Evolutionary conservation across 35 echinoderm and acorn worm genomes (phyloP).

Genomic region (Ophioderma brevispina): DNA sequence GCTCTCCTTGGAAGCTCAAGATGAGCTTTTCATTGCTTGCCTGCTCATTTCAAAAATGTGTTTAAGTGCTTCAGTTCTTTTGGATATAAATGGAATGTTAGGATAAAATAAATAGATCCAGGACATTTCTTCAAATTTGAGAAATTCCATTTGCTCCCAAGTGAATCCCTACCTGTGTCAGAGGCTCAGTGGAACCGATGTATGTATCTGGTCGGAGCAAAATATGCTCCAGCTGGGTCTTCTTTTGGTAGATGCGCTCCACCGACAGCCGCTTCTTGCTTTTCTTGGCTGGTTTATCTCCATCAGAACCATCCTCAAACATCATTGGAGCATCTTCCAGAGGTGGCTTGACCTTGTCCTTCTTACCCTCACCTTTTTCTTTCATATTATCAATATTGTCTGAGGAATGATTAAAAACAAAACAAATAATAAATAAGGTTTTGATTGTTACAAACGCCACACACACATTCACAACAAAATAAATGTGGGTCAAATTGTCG

Average conservation of each 20-base stretch:
- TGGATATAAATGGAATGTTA: too few species aligned
- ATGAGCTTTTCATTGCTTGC: too few species aligned
- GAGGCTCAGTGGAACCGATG: conserved; percentile 87
- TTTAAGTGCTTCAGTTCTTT: too few species aligned
- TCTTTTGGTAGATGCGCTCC: conserved; percentile 99
- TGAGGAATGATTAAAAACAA: conserved; percentile 16
- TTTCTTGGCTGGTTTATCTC: background rate
- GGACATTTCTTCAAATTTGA: too few species aligned
- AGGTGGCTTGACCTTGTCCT: conserved; percentile 2
- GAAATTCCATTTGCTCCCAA: too few species aligned
- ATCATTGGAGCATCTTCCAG: background rate
- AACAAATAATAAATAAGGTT: too few species aligned
- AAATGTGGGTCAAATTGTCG: too few species aligned
- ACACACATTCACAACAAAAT: too few species aligned
- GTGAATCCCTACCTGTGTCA: conserved; percentile 69
- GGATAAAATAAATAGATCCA: too few species aligned
- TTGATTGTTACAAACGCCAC: too few species aligned
- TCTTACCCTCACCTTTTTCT: conserved; percentile 60
- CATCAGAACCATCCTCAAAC: conserved; percentile 11
- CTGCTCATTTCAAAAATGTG: too few species aligned
- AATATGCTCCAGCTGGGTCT: conserved; percentile 97
- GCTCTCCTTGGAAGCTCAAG: too few species aligned
- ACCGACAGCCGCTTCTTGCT: conserved; percentile 74
- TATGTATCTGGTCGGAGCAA: conserved; percentile 93
- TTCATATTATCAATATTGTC: conserved; percentile 77